phyloP scores from a whole-genome alignment of 2,888 invertebrate species.

The Ormyrus rosae region DNA sequence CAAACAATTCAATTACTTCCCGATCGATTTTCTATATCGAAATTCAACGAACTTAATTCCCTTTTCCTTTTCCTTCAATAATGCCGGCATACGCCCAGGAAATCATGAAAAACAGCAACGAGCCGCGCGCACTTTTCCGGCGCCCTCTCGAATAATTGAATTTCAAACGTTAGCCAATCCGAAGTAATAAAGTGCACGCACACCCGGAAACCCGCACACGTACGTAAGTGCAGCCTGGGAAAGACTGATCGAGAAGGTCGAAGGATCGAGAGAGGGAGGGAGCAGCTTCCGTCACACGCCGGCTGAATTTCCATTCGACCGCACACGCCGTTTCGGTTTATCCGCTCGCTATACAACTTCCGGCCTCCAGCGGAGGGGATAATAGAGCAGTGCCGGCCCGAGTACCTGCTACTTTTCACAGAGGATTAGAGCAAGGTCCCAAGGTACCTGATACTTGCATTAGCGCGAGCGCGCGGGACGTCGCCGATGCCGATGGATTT shows the following conservation, averaged over 20 bases:
- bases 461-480: slow-evolving; percentile 11
- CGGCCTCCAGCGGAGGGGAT: slow-evolving; percentile 22
- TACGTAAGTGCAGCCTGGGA: too few species aligned
- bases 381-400: slow-evolving; percentile 17
- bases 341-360: slow-evolving; percentile 29
- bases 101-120: too few species aligned
- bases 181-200: too few species aligned
- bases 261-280: neutral
- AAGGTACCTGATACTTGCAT: slow-evolving; percentile 23
- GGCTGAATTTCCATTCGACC: slow-evolving; percentile 31
- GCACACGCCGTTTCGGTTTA: slow-evolving; percentile 36
- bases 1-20: slow-evolving; percentile 30
- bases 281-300: neutral
- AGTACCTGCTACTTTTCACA: slow-evolving; percentile 35
- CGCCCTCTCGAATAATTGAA: slow-evolving; percentile 28
- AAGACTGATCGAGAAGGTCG: too few species aligned
- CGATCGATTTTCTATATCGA: slow-evolving; percentile 25
- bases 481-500: slow-evolving; percentile 15
- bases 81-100: too few species aligned
- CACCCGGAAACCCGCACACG: too few species aligned
- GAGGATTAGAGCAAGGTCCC: slow-evolving; percentile 18
- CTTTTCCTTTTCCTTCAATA: neutral
- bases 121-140: neutral
- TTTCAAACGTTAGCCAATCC: slow-evolving; percentile 9
- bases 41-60: neutral